Evolutionary conservation across 2,797 vertebrate genomes (phyloP).

Genomic region (Enteromius unitaeniatus): DNA sequence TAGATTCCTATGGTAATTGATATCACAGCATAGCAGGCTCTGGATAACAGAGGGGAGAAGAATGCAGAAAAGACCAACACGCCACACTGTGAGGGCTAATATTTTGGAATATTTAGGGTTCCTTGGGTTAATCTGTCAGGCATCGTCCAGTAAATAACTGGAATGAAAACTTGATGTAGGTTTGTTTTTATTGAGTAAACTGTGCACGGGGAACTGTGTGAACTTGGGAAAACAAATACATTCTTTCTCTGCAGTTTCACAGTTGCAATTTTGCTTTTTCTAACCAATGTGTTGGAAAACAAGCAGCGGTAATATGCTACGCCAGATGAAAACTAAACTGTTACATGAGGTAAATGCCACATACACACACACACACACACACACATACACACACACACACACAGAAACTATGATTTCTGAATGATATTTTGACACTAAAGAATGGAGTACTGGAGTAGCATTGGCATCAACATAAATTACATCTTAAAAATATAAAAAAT

Average conservation of each 20-base stretch:
- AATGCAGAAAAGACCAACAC: not conserved
- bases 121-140: slow-evolving; percentile 11
- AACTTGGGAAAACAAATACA: slow-evolving; percentile 18
- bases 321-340: not conserved
- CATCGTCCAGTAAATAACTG: not conserved
- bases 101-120: slow-evolving; percentile 18
- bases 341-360: not conserved
- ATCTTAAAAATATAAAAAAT: too few species aligned
- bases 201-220: slow-evolving; percentile 11
- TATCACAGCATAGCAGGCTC: not conserved
- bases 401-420: not conserved
- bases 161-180: slow-evolving; percentile 21
- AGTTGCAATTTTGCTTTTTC: not conserved
- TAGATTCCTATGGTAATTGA: slow-evolving; percentile 19
- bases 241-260: slow-evolving; percentile 25
- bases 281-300: not conserved
- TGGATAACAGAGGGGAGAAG: slow-evolving; percentile 19
- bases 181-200: slow-evolving; percentile 27
- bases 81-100: slow-evolving; percentile 1
- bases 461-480: not conserved
- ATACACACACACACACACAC: too few species aligned
- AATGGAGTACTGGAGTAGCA: not conserved
- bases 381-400: too few species aligned
- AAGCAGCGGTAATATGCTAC: not conserved
- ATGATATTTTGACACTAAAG: too few species aligned